Evolutionary conservation across 2,797 vertebrate genomes (phyloP).

Genomic region (Caiman crocodilus): DNA sequence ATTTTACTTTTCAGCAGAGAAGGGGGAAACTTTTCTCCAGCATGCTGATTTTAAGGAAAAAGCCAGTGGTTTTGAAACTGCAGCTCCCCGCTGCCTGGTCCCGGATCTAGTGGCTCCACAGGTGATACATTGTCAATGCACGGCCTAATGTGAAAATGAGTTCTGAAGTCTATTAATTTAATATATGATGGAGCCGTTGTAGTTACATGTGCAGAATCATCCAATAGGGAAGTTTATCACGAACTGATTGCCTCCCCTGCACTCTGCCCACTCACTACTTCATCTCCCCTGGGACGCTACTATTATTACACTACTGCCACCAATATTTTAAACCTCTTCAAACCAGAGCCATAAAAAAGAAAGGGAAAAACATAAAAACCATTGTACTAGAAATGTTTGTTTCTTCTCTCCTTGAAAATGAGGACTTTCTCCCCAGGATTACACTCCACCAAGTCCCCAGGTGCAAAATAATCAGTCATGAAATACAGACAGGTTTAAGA

Average conservation of each 20-base stretch:
- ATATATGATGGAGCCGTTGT: background rate
- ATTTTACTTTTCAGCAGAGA: background rate
- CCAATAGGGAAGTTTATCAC: background rate
- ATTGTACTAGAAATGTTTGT: background rate
- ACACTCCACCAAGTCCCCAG: background rate
- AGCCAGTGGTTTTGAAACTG: background rate
- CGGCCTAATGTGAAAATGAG: conserved; percentile 31
- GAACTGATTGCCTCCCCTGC: background rate
- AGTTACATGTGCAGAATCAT: conserved; percentile 42
- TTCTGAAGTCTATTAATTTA: conserved; percentile 38
- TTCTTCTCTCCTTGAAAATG: conserved; percentile 19
- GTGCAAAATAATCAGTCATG: conserved; percentile 36
- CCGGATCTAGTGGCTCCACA: too few species aligned
- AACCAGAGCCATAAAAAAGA: conserved; percentile 34
- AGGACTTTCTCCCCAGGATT: conserved; percentile 20
- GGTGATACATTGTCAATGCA: too few species aligned
- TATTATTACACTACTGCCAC: background rate
- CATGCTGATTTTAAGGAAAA: conserved; percentile 17
- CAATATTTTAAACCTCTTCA: conserved; percentile 35
- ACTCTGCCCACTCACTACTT: conserved; percentile 24
- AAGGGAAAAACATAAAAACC: conserved; percentile 4
- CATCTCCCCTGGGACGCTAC: conserved; percentile 15
- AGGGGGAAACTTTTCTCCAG: conserved; percentile 15
- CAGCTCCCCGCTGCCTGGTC: background rate
- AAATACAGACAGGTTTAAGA: conserved; percentile 28